Percentiles rank a stretch among this genome's conserved stretches.
These are phyloP conservation scores for Cassiopea andromeda DNA, from an alignment of 30 jellyfish, hydroid and myxozoan species.

Conservation along the genomic window DNA sequence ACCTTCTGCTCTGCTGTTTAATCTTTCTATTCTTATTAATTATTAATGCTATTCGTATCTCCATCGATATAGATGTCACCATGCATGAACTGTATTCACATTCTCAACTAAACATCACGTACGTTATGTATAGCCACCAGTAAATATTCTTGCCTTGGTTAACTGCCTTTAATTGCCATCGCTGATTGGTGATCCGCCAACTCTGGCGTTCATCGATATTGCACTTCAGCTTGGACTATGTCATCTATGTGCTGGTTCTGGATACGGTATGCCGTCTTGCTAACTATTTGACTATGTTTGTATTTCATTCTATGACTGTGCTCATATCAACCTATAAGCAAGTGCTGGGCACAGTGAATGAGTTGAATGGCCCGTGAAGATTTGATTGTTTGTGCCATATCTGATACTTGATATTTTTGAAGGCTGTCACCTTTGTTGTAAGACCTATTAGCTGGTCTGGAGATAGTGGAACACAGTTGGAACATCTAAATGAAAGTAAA, in stretches of 20 bases:
- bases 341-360: background rate
- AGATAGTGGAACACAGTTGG: too few species aligned
- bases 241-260: too few species aligned
- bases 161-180: background rate
- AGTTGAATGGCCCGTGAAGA: background rate
- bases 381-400: background rate
- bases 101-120: conserved; percentile 8
- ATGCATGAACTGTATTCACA: conserved; percentile 47
- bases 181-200: background rate
- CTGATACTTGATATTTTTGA: background rate
- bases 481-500: too few species aligned
- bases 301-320: background rate
- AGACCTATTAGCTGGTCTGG: too few species aligned
- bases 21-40: conserved; percentile 38
- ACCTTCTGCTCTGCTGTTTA: conserved; percentile 66
- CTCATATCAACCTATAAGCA: background rate
- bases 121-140: conserved; percentile 41
- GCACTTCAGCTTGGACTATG: too few species aligned
- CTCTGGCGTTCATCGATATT: too few species aligned
- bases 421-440: background rate
- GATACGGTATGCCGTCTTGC: background rate
- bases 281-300: too few species aligned
- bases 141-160: background rate
- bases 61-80: conserved; percentile 40
- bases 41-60: conserved; percentile 26